Evolutionary conservation across 2,888 invertebrate genomes (phyloP).

Genomic region (Troides aeacus): DNA sequence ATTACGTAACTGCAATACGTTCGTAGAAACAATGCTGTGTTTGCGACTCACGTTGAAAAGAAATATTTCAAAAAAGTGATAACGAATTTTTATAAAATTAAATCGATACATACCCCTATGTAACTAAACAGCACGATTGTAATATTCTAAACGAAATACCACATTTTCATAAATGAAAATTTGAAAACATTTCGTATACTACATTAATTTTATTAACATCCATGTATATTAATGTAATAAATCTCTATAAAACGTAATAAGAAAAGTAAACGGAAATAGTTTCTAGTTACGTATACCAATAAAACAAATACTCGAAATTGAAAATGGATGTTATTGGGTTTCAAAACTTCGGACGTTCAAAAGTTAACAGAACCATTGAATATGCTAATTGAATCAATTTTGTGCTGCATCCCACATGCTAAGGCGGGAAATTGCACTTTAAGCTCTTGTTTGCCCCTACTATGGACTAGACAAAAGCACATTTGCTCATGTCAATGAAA

Average conservation of each 20-base stretch:
- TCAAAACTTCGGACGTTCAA: constrained; percentile 19
- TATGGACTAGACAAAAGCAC: constrained; percentile 22
- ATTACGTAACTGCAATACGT: constrained; percentile 42
- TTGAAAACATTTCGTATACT: no score
- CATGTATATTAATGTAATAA: no score
- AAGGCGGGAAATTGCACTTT: constrained; percentile 27
- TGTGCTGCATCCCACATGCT: constrained; percentile 24
- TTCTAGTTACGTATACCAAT: background rate
- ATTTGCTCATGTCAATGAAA: constrained; percentile 19
- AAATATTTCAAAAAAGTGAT: background rate
- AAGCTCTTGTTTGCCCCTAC: constrained; percentile 27
- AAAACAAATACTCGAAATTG: constrained; percentile 22
- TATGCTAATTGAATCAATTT: constrained; percentile 30
- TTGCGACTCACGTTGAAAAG: constrained; percentile 28
- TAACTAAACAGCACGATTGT: no score
- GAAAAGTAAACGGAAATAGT: background rate
- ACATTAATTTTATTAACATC: no score
- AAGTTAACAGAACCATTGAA: constrained; percentile 28
- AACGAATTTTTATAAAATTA: background rate
- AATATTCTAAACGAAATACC: no score
- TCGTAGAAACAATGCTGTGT: constrained; percentile 48
- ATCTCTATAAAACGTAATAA: no score
- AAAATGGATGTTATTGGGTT: constrained; percentile 28
- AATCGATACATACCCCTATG: background rate
- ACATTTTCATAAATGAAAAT: no score